Base-by-base conservation (phyloP, 37 sponge, comb jelly and placozoan genomes). In the Dysidea cf. avara region DNA sequence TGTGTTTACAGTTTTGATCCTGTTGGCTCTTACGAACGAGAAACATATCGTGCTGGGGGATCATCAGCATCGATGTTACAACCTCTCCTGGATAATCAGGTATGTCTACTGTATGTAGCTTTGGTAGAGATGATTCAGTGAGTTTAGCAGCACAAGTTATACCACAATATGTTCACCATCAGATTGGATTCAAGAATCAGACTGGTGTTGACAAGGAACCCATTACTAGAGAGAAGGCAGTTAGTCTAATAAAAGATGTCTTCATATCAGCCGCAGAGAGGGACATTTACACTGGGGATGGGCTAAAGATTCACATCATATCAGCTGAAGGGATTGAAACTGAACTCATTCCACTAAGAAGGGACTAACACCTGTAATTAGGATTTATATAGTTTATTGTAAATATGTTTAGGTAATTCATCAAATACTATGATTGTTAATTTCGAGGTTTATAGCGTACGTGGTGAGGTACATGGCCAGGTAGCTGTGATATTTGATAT, bases 81-180 rank as follows among this genome's bases (percentile, higher is more conserved):
- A 63, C 99, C 99, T 30, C 92, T 97, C 1, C 82, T 97, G 24
- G 99, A 97, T 80, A 97, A 97, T 82, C 99, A 97, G 83, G 91
- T 86, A 32, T 34, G 32, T 72, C 6, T 7, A 34, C 32, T 55
- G 17, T 24, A 55, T 20, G 58, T 58, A 18, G 35, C 7, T 18
- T 31, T 35, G 34, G 7, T 12, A 24, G 7, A 11, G 18, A 57
- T 58, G 14, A 28, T 61, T 34, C 3, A 12, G 20, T 5, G 29
- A 66, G 25, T 14, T 31, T 3, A 4, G 24, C 4, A 24, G 51
- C 56, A 16, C 14, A 24, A 22, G 5, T 17, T 35, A 20, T 7
- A 18, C 56, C n/a, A 22, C 37, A 4, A 17, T 16, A 54, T 53
- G 17, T 18, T 7, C 22, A 4, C 5, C 55, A 64, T 7, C 72